phyloP scores from a whole-genome alignment of 2,888 invertebrate genomes.

The Ophion slaviceki region DNA sequence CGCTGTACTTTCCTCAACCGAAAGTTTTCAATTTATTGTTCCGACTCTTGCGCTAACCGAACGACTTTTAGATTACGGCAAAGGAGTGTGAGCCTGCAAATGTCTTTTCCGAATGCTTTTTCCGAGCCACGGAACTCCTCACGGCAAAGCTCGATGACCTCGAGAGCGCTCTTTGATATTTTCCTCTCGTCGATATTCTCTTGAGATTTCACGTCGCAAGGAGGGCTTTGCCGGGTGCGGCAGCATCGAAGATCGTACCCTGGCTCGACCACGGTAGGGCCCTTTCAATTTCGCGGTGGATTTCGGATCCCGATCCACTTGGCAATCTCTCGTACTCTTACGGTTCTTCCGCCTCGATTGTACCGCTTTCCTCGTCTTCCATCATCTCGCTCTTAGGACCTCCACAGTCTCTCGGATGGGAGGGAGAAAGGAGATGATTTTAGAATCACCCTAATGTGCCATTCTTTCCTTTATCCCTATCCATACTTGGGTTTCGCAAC shows the following conservation, averaged over 20 bases:
- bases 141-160: slow-evolving; percentile 18
- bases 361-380: slow-evolving; percentile 31
- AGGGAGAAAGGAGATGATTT: slow-evolving; percentile 62
- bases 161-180: slow-evolving; percentile 43
- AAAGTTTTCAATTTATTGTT: background rate
- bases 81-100: background rate
- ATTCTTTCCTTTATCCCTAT: slow-evolving; percentile 2
- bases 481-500: slow-evolving; percentile 17
- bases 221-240: slow-evolving; percentile 4
- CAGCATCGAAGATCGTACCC: slow-evolving; percentile 44
- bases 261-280: slow-evolving; percentile 62
- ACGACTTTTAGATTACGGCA: background rate
- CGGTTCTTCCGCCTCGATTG: slow-evolving; percentile 35
- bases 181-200: slow-evolving; percentile 16
- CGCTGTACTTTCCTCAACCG: background rate
- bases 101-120: background rate
- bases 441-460: slow-evolving; percentile 65
- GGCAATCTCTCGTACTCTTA: slow-evolving; percentile 67
- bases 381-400: slow-evolving; percentile 62
- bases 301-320: slow-evolving; percentile 74
- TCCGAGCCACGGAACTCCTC: background rate
- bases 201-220: slow-evolving; percentile 17
- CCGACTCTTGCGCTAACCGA: background rate
- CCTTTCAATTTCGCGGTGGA: slow-evolving; percentile 73
- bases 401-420: background rate